Percentiles rank a stretch among this genome's conserved stretches.
Conservation (phyloP, 2,113 vertebrate genomes). For the Chloropsis cyanopogon region DNA sequence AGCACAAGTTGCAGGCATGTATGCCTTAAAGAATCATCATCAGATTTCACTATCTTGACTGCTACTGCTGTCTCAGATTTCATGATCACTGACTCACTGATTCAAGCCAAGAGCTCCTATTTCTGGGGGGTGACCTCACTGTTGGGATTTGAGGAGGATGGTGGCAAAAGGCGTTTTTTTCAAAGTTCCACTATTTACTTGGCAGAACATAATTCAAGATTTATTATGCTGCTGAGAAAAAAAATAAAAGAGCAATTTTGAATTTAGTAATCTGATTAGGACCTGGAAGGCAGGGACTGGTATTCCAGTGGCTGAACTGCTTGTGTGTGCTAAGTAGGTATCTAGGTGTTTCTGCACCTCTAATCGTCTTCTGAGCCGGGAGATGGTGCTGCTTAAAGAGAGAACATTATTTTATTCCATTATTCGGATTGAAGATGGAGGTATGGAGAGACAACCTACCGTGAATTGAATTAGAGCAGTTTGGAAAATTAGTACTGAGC, state of each 20-base stretch:
- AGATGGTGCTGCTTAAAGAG: background rate
- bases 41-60: slow-evolving; percentile 36
- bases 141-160: background rate
- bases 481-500: background rate
- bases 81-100: slow-evolving; percentile 41
- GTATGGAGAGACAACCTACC: background rate
- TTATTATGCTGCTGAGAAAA: background rate
- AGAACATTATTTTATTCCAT: background rate
- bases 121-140: slow-evolving; percentile 40
- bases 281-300: background rate
- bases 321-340: background rate
- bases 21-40: slow-evolving; percentile 31
- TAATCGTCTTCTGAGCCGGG: background rate
- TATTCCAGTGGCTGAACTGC: background rate
- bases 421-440: background rate
- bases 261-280: background rate
- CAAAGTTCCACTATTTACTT: background rate
- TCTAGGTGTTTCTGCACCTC: background rate
- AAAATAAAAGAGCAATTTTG: background rate
- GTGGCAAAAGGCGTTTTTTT: background rate
- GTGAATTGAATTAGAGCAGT: background rate
- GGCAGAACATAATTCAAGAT: background rate
- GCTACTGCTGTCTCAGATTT: slow-evolving; percentile 18
- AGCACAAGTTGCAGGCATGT: slow-evolving; percentile 9
- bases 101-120: slow-evolving; percentile 48